Percentiles rank a stretch among this genome's conserved stretches.
Evolutionary conservation across 2,888 invertebrate species (phyloP).

Genomic region (Parnassius smintheus): DNA sequence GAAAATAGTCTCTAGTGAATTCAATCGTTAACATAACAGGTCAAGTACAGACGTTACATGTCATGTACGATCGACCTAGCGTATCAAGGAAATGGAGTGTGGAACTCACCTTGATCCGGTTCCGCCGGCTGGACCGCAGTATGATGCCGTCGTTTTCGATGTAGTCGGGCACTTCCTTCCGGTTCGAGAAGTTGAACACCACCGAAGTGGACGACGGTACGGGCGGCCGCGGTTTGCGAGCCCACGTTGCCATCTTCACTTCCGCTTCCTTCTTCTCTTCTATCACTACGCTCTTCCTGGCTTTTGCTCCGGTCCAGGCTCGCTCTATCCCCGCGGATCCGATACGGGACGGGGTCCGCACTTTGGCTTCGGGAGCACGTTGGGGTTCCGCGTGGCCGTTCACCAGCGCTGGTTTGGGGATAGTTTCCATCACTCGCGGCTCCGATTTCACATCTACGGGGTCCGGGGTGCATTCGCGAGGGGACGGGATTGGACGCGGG

Average conservation of each 20-base stretch:
- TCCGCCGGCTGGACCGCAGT: constrained; percentile 83
- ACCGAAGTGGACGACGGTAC: constrained; percentile 83
- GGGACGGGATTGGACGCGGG: constrained; percentile 22
- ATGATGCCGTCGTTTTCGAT: constrained; percentile 93
- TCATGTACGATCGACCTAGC: no score
- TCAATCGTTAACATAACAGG: no score
- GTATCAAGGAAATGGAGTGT: background rate
- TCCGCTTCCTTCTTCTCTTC: constrained; percentile 34
- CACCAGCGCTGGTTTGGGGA: constrained; percentile 34
- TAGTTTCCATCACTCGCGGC: constrained; percentile 23
- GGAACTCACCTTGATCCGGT: constrained; percentile 87
- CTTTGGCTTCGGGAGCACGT: constrained; percentile 30
- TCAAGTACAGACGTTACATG: no score
- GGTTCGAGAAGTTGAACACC: constrained; percentile 93
- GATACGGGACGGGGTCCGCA: constrained; percentile 41
- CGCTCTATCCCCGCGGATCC: constrained; percentile 61
- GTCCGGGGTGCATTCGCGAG: constrained; percentile 32
- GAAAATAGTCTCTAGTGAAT: no score
- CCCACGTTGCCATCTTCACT: constrained; percentile 35
- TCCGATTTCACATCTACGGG: constrained; percentile 30
- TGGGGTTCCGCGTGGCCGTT: constrained; percentile 46
- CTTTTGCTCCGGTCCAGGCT: constrained; percentile 58
- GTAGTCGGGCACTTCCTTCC: constrained; percentile 94
- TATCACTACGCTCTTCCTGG: constrained; percentile 32
- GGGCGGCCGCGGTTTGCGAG: constrained; percentile 47